Conservation (phyloP, 2,888 invertebrate genomes). For the Eucera pruinosa region DNA sequence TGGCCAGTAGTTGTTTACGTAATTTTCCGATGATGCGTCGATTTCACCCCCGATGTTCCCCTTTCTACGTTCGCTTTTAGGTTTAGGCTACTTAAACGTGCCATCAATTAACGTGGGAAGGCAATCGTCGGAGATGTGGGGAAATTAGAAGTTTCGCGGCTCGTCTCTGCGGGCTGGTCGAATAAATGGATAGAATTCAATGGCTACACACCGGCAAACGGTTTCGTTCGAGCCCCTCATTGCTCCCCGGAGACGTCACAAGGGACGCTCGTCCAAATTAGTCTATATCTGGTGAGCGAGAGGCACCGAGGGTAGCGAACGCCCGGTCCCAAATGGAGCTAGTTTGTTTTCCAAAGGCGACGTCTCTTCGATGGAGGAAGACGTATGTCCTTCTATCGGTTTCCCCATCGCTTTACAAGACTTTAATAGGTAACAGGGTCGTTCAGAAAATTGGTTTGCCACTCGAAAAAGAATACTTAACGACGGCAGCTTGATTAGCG, state of each 20-base stretch:
- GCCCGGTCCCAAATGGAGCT: slow-evolving; percentile 21
- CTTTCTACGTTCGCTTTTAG: not conserved
- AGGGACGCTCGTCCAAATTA: slow-evolving; percentile 79
- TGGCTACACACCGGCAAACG: slow-evolving; percentile 65
- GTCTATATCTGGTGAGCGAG: slow-evolving; percentile 78
- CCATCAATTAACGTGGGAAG: not conserved
- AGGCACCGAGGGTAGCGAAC: slow-evolving; percentile 20
- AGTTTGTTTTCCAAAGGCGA: slow-evolving; percentile 58
- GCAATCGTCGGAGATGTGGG: slow-evolving; percentile 68
- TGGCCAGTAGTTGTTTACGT: slow-evolving; percentile 75
- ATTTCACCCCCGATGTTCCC: too few relatives aligned
- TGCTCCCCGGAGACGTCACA: slow-evolving; percentile 77
- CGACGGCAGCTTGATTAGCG: too few relatives aligned
- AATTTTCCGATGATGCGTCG: slow-evolving; percentile 47
- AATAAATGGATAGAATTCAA: slow-evolving; percentile 80
- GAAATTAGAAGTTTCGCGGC: slow-evolving; percentile 78
- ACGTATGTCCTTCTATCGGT: slow-evolving; percentile 48
- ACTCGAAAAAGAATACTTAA: too few relatives aligned
- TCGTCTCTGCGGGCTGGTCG: slow-evolving; percentile 60
- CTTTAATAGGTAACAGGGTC: too few relatives aligned
- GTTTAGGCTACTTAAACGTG: too few relatives aligned
- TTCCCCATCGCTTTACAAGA: too few relatives aligned
- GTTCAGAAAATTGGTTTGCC: too few relatives aligned
- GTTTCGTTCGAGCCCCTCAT: slow-evolving; percentile 73
- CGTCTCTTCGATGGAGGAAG: slow-evolving; percentile 50